A percentile compares a stretch with the other conserved stretches of the same genome.
Conservation (phyloP, 2,888 invertebrate genomes). For the Azorinus chamasolen region DNA sequence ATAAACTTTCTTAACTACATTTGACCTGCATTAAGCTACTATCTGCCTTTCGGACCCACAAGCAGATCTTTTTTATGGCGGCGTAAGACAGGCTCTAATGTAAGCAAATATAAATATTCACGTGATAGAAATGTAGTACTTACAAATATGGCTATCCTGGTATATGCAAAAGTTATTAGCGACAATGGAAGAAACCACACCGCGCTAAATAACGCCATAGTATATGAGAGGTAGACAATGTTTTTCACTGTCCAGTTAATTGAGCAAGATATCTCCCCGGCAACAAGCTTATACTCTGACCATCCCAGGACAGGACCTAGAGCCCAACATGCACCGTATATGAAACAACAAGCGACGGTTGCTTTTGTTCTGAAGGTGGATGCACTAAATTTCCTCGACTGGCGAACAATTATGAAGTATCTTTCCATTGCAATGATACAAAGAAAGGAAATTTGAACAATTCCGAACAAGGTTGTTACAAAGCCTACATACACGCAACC, state of each 20-base stretch:
- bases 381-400: slow-evolving; percentile 15
- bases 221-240: slow-evolving; percentile 28
- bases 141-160: slow-evolving; percentile 39
- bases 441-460: slow-evolving; percentile 39
- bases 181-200: slow-evolving; percentile 47
- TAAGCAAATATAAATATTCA: too few species aligned
- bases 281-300: slow-evolving; percentile 37
- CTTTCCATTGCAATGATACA: slow-evolving; percentile 42
- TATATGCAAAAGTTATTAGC: slow-evolving; percentile 38
- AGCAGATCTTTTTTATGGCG: too few species aligned
- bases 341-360: slow-evolving; percentile 22
- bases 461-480: slow-evolving; percentile 32
- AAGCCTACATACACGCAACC: slow-evolving; percentile 41
- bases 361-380: slow-evolving; percentile 6
- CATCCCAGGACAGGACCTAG: slow-evolving; percentile 42
- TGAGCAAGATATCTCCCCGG: slow-evolving; percentile 33
- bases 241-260: slow-evolving; percentile 40
- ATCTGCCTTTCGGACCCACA: too few species aligned
- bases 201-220: slow-evolving; percentile 26
- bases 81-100: too few species aligned
- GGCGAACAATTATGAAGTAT: slow-evolving; percentile 37
- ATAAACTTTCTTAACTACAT: too few species aligned
- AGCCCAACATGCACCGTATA: slow-evolving; percentile 33
- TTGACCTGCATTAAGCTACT: too few species aligned
- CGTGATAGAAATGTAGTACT: too few species aligned